Conservation (phyloP, 2,888 invertebrate genomes). For the Blastobasis lacticolella region DNA sequence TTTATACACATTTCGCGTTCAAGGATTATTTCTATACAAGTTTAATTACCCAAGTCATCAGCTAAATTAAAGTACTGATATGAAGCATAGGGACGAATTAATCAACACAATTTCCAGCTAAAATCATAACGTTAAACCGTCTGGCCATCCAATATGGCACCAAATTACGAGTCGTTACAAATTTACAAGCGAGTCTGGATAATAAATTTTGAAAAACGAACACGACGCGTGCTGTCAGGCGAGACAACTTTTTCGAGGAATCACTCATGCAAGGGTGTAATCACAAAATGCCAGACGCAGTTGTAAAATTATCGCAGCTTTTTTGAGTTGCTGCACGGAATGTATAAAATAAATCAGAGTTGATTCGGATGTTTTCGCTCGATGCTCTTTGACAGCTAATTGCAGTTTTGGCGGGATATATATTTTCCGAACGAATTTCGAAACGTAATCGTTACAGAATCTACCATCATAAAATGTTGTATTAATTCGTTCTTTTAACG, state of each 20-base stretch:
- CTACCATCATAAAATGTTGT: too few species aligned
- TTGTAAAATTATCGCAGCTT: slow-evolving; percentile 7
- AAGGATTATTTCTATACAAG: too few species aligned
- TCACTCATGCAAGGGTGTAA: slow-evolving; percentile 9
- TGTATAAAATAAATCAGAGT: slow-evolving; percentile 3
- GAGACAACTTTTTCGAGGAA: slow-evolving; percentile 30
- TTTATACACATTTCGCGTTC: too few species aligned
- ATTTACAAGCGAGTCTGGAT: slow-evolving; percentile 36
- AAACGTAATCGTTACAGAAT: neutral
- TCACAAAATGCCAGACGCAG: slow-evolving; percentile 7
- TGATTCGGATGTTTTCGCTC: neutral
- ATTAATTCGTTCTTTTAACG: too few species aligned
- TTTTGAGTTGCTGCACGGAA: too few species aligned
- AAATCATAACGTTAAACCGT: slow-evolving; percentile 24
- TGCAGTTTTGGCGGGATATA: slow-evolving; percentile 12
- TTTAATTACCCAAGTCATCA: too few species aligned
- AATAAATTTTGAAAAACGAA: slow-evolving; percentile 29
- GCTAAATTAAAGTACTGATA: too few species aligned
- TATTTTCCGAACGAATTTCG: slow-evolving; percentile 12
- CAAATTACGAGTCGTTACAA: slow-evolving; percentile 26
- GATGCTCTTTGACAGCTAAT: slow-evolving; percentile 1
- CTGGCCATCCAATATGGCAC: slow-evolving; percentile 20
- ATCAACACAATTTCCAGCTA: too few species aligned
- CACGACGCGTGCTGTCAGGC: slow-evolving; percentile 13
- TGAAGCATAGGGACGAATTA: too few species aligned